Percentiles rank a stretch among this genome's conserved stretches.
Conservation (phyloP, 2,113 vertebrate species). For the Falco punctatus region DNA sequence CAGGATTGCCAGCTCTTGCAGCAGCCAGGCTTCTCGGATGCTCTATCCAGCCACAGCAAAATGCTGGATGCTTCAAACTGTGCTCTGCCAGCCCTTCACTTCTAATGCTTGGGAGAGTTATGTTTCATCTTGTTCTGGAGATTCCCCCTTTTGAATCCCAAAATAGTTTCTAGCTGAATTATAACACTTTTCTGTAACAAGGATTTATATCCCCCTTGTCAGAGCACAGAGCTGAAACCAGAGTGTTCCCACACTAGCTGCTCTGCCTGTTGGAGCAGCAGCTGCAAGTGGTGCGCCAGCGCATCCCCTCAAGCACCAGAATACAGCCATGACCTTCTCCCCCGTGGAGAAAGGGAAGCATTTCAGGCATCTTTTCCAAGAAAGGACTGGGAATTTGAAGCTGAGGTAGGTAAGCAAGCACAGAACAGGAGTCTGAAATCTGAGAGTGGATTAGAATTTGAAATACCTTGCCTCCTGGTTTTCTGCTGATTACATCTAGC, state of each 20-base stretch:
- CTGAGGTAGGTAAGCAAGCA: background rate
- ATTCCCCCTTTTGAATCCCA: background rate
- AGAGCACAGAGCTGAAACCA: background rate
- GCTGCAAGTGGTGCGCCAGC: background rate
- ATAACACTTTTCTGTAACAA: background rate
- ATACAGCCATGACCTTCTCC: background rate
- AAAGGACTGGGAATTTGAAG: background rate
- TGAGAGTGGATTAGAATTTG: background rate
- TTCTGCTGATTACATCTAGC: background rate
- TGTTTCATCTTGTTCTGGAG: background rate
- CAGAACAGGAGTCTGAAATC: background rate
- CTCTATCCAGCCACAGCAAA: background rate
- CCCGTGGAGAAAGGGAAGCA: rapidly evolving
- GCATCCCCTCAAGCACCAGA: background rate
- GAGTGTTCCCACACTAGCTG: rapidly evolving
- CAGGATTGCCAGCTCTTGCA: too few species aligned
- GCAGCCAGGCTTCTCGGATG: rapidly evolving
- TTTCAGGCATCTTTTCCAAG: background rate
- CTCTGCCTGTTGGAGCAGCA: background rate
- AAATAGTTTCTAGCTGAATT: background rate
- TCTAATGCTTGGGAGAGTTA: background rate
- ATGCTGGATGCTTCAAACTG: rapidly evolving
- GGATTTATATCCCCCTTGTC: background rate
- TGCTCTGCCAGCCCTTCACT: background rate
- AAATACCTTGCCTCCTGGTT: background rate